Evolutionary conservation across 2,888 invertebrate genomes (phyloP).

Genomic region (Pelosia muscerda): DNA sequence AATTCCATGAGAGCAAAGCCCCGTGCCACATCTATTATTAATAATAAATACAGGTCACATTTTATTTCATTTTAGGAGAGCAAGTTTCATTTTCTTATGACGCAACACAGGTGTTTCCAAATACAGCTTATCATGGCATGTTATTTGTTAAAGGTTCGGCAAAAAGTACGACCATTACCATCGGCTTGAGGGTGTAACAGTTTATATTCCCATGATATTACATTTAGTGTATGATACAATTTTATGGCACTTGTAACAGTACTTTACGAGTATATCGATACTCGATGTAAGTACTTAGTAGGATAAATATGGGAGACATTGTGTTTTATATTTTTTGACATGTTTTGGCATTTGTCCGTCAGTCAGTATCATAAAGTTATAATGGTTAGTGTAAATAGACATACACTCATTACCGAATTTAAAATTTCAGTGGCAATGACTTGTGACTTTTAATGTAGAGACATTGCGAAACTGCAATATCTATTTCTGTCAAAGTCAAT

Average conservation of each 20-base stretch:
- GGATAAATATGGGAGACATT: neutral
- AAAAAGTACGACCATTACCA: constrained; percentile 53
- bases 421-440: too few relatives aligned
- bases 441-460: too few relatives aligned
- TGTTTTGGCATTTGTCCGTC: too few relatives aligned
- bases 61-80: neutral
- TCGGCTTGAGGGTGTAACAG: constrained; percentile 47
- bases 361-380: too few relatives aligned
- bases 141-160: constrained; percentile 62
- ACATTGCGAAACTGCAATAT: too few relatives aligned
- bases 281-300: neutral
- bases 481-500: too few relatives aligned
- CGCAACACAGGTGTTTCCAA: constrained; percentile 55
- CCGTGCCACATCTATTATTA: neutral
- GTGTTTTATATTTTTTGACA: too few relatives aligned
- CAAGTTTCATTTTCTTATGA: constrained; percentile 11
- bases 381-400: too few relatives aligned
- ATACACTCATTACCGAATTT: too few relatives aligned
- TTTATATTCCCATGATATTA: constrained; percentile 39
- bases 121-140: constrained; percentile 55
- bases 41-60: neutral
- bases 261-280: neutral
- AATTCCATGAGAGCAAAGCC: too few relatives aligned
- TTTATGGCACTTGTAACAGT: neutral
- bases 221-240: neutral